Percentiles rank a stretch among this genome's conserved stretches.
Evolutionary conservation across 2,113 vertebrate genomes (phyloP).

Genomic region (Phasianus colchicus): DNA sequence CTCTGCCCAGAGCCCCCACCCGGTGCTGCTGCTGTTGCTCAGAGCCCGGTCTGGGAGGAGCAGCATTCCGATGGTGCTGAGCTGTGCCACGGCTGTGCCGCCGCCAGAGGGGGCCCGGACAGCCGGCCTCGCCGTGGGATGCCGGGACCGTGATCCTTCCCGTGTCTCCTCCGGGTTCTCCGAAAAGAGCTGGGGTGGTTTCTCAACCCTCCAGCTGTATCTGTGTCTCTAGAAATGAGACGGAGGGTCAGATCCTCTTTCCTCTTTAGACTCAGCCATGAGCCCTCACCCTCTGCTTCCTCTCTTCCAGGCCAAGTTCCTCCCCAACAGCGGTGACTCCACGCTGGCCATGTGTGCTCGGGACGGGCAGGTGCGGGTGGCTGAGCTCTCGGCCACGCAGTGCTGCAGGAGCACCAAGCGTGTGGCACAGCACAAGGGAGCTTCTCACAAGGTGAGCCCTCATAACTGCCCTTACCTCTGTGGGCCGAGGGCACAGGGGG

Average conservation of each 20-base stretch:
- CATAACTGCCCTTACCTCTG: neutral
- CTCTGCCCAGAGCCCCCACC: too few species aligned
- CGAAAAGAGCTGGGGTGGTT: accelerated
- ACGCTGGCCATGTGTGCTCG: conserved; percentile 96
- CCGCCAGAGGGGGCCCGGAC: neutral
- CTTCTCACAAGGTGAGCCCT: conserved; percentile 90
- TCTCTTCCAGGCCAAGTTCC: conserved; percentile 89
- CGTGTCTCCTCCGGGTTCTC: neutral
- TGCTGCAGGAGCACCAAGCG: conserved; percentile 96
- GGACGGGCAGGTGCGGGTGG: conserved; percentile 93
- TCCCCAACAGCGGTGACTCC: conserved; percentile 95
- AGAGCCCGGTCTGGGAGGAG: too few species aligned
- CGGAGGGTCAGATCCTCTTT: neutral
- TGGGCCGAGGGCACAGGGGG: neutral
- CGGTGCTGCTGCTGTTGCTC: neutral
- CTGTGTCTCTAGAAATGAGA: too few species aligned
- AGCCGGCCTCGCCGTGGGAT: accelerated
- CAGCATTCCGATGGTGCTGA: neutral
- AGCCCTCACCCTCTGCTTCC: neutral
- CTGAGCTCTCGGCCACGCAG: conserved; percentile 93
- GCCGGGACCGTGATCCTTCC: neutral
- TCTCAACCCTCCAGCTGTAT: accelerated
- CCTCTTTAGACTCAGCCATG: accelerated
- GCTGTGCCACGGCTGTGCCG: neutral
- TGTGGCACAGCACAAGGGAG: conserved; percentile 96